Conservation (phyloP, 2,113 vertebrate species). For the Pterocles orientalis region DNA sequence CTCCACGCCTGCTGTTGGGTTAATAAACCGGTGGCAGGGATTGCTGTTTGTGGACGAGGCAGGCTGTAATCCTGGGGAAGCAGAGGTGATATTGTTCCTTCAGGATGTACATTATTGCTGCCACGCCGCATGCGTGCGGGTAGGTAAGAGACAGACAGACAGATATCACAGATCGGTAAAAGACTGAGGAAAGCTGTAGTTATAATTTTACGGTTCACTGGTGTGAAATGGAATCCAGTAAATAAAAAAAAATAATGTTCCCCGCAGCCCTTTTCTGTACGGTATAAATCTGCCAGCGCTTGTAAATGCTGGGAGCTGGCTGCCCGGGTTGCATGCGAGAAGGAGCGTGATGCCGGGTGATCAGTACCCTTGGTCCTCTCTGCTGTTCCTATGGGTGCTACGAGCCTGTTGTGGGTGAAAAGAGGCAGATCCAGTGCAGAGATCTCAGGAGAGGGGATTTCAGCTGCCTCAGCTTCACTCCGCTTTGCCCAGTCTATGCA, state of each 20-base stretch:
- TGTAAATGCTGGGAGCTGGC: not conserved
- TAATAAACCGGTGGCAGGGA: not conserved
- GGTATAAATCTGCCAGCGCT: not conserved
- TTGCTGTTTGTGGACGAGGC: not conserved
- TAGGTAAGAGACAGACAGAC: not conserved
- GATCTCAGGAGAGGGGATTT: not conserved
- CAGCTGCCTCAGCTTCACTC: not conserved
- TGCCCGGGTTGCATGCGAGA: not conserved
- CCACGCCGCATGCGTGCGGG: not conserved
- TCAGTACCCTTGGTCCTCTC: not conserved
- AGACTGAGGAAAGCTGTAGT: not conserved
- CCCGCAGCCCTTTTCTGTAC: not conserved
- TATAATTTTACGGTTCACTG: slow-evolving; percentile 56
- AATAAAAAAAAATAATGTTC: not conserved
- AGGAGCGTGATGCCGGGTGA: fast-evolving
- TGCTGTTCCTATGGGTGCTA: not conserved
- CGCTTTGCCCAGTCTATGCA: not conserved
- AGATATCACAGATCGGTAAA: not conserved
- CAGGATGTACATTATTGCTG: slow-evolving; percentile 14
- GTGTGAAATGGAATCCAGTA: slow-evolving; percentile 48
- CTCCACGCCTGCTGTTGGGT: not conserved
- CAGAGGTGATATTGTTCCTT: slow-evolving; percentile 7
- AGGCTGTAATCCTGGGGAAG: not conserved
- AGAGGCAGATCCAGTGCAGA: not conserved
- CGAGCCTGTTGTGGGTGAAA: not conserved